Evolutionary conservation across 2,113 vertebrate genomes (phyloP), one percentile per base, ranked within the genome.

Genomic region (Centropus unirufus): DNA sequence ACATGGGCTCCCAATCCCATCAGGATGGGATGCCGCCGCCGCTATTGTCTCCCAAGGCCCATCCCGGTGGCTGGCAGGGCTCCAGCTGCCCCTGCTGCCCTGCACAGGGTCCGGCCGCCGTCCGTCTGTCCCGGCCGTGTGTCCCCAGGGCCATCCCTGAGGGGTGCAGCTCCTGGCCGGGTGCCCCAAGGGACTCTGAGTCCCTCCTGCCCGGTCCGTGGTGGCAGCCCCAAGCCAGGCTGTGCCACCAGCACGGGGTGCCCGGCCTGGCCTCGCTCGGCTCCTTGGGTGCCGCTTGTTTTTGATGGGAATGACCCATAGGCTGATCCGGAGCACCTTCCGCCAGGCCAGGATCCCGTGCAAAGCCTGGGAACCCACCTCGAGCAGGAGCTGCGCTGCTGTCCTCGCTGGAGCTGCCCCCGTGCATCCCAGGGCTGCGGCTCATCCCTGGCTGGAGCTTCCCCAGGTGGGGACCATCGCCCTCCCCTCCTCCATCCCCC

Each of bases 1-100:
- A 96, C 95, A 75, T 69, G 94, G 93, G 64, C 91, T 96, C 96
- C 92, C 95, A 34, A 84, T 81, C 83, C 96, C 93, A 87, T 95
- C 96, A 91, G 95, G 90, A 83, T 76, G 10, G 69, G 91, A 59
- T 80, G 36, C n/a, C 55, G 87, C 84, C 61, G 40, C 85, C 55
- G 78, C 81, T 59, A 90, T 97, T 97, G 97, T 97, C 93, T 59
- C 87, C 67, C 8, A 6, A n/a, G 47, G 29, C 34, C 40, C 12
- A 14, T 57, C 36, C 26, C 11, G 12, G n/a, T 2, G 44, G 39
- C 49, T 24, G 86, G 39, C 5, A 8, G 21, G 51, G 66, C 55
- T 54, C 79, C 79, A 24, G 46, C 66, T 14, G n/a, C 59, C 39
- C 59, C 70, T 44, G 57, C 83, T 82, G 54, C 66, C 69, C 39